Evolutionary conservation across 2,113 vertebrate genomes (phyloP).

Genomic region (Zonotrichia leucophrys): DNA sequence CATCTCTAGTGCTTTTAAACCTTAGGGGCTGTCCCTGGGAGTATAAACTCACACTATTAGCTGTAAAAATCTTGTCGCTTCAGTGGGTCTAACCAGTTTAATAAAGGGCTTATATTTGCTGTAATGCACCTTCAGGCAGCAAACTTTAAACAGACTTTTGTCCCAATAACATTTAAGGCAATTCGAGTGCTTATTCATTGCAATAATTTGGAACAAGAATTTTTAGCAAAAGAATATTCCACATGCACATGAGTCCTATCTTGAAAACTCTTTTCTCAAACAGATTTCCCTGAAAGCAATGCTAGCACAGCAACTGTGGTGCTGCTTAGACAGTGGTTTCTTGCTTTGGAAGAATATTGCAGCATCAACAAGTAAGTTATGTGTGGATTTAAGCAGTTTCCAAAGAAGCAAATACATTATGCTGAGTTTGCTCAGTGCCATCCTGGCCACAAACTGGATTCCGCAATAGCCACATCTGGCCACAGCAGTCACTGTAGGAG

Average conservation of each 20-base stretch:
- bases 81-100: neutral
- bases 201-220: neutral
- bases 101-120: neutral
- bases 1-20: neutral
- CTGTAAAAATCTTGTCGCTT: neutral
- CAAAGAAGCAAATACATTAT: neutral
- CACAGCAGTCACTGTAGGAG: neutral
- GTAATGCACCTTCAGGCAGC: neutral
- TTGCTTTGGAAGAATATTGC: neutral
- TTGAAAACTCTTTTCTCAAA: neutral
- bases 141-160: neutral
- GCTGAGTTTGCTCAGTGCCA: neutral
- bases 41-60: neutral
- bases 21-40: fast-evolving
- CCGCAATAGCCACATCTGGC: neutral
- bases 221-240: neutral
- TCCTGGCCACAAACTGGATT: neutral
- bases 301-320: neutral
- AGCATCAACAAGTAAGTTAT: neutral
- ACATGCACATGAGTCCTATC: fast-evolving
- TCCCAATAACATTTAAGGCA: neutral
- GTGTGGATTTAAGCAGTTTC: neutral
- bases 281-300: neutral
- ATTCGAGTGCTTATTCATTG: neutral
- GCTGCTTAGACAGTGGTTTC: neutral